Conservation (phyloP, 2,113 vertebrate genomes). For the Siphamia tubifer region DNA sequence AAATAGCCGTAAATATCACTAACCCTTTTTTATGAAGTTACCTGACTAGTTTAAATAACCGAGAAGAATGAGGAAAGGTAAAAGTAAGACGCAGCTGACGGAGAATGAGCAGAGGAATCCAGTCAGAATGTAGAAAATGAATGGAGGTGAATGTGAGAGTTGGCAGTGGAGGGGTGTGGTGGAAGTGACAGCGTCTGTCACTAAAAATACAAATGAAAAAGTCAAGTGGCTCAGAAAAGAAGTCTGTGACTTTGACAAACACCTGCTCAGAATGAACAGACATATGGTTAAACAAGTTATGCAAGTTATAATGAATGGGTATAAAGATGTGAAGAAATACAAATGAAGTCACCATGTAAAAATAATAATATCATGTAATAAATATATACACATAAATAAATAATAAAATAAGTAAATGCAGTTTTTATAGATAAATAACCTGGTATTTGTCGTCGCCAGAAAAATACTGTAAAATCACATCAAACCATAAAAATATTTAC, state of each 20-base stretch:
- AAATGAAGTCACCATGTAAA: not conserved
- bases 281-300: conserved; percentile 34
- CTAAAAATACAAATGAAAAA: not conserved
- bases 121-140: conserved; percentile 6
- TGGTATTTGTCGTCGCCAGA: no score
- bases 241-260: not conserved
- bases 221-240: not conserved
- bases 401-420: no score
- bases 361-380: not conserved
- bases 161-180: conserved; percentile 21
- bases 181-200: conserved; percentile 10
- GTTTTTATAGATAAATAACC: no score
- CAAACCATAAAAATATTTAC: no score
- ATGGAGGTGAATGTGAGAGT: not conserved
- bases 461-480: no score
- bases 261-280: not conserved
- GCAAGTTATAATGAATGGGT: not conserved
- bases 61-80: not conserved
- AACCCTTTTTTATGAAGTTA: not conserved
- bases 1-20: no score
- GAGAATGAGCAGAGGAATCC: conserved; percentile 18
- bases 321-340: not conserved
- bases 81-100: not conserved
- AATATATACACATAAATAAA: no score
- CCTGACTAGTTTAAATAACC: not conserved